Evolutionary conservation across 2,888 invertebrate species (phyloP), one percentile per base, ranked within the genome.

Genomic region (Melieria crassipennis): DNA sequence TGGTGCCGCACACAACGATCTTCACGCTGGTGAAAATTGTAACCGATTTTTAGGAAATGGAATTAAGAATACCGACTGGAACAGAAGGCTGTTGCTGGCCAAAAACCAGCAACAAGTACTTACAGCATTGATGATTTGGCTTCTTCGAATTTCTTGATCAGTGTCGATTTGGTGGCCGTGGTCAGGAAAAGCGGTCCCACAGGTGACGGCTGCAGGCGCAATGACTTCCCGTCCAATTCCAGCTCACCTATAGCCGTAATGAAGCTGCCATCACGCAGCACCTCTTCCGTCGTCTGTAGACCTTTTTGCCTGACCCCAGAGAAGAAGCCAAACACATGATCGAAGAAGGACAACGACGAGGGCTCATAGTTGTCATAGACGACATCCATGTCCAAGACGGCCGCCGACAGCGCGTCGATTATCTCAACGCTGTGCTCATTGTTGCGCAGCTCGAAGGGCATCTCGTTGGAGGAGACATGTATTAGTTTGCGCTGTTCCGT

Each of bases 281-380:
- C 93, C 86, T 93, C 92, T 84, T 97, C 97, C 63, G 94, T 95
- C 6, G 94, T 93, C 85, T 96, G 95, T 42, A 95, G 87, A 0
- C 96, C 96, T 74, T 94, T 90, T 81, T 94, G 93, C 0, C 93
- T 89, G 16, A 95, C 91, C 16, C 96, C 95, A 78, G 92, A 92
- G 82, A 96, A 92, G 85, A 95, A 94, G 3, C 95, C 95, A 90
- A 95, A 93, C 42, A 96, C 89, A 80, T 93, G 92, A 85, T 95
- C 93, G 74, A 93, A 91, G 58, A 95, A 89, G 7, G 92, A 92
- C 4, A 93, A 90, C 0, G 91, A 90, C 78, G 92, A 91, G 0
- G 94, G 93, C 82, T 94, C 92, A 84, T 95, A 96, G 74, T 92
- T 91, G 52, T 85, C 94, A 57, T 94, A 92, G 76, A 96, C 92